Conservation (phyloP, 2,113 vertebrate species). For the Hippocampus zosterae region DNA sequence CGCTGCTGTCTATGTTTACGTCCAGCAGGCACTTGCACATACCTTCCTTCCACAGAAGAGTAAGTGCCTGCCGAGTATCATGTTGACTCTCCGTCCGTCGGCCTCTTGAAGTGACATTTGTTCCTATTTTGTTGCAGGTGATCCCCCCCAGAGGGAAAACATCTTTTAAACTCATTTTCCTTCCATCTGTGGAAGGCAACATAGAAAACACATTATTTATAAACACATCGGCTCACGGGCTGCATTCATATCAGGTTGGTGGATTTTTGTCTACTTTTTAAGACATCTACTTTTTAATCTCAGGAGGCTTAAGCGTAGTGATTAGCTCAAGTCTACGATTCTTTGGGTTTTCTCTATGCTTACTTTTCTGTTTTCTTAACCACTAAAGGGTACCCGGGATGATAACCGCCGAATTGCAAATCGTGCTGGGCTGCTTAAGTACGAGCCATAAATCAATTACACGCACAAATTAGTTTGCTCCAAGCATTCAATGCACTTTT, state of each 20-base stretch:
- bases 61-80: constrained; percentile 62
- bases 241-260: constrained; percentile 83
- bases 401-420: too few species aligned
- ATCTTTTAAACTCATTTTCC: constrained; percentile 93
- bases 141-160: constrained; percentile 90
- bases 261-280: background rate
- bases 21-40: constrained; percentile 91
- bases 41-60: constrained; percentile 89
- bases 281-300: background rate
- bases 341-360: background rate
- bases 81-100: background rate
- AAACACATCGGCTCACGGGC: constrained; percentile 92
- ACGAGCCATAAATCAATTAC: too few species aligned
- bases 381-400: too few species aligned
- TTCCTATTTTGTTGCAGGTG: constrained; percentile 68
- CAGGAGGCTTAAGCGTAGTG: too few species aligned
- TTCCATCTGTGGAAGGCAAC: constrained; percentile 89
- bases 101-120: constrained; percentile 1
- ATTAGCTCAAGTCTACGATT: background rate
- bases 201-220: constrained; percentile 97
- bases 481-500: too few species aligned
- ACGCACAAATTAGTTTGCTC: too few species aligned
- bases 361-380: too few species aligned
- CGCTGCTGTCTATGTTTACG: constrained; percentile 91
- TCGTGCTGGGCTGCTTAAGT: too few species aligned